Percentiles rank a stretch among this genome's conserved stretches.
phyloP scores from a whole-genome alignment of 1,140 invertebrate genomes.

The Lepidurus couesii region DNA sequence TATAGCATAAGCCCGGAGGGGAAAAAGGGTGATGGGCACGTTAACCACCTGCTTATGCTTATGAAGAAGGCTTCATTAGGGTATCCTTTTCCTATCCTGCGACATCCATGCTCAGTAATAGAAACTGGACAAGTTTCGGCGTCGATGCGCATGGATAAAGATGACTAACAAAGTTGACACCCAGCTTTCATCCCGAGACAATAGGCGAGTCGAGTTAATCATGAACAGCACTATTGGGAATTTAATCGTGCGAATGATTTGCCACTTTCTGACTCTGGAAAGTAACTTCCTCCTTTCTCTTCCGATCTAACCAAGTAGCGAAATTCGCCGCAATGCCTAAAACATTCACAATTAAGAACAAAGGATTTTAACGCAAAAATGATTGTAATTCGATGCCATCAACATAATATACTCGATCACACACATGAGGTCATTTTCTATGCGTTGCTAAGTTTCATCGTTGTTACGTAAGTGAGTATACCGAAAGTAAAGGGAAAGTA shows the following conservation, averaged over 20 bases:
- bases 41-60: slow-evolving; percentile 18
- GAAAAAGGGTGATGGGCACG: neutral
- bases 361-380: neutral
- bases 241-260: neutral
- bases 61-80: slow-evolving; percentile 4
- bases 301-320: too few species aligned
- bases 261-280: neutral
- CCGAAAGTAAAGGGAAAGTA: neutral
- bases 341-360: neutral
- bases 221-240: too few species aligned
- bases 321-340: neutral
- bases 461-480: neutral
- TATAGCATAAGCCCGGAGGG: neutral
- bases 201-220: too few species aligned
- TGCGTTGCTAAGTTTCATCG: neutral
- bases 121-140: neutral
- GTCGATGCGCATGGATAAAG: neutral
- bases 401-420: neutral
- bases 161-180: neutral
- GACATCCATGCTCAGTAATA: neutral
- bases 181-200: too few species aligned
- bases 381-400: neutral
- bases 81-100: neutral
- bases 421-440: neutral
- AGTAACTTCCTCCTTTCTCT: neutral